phyloP scores from a whole-genome alignment of 2,888 invertebrate genomes.

The Macrophya alboannulata region DNA sequence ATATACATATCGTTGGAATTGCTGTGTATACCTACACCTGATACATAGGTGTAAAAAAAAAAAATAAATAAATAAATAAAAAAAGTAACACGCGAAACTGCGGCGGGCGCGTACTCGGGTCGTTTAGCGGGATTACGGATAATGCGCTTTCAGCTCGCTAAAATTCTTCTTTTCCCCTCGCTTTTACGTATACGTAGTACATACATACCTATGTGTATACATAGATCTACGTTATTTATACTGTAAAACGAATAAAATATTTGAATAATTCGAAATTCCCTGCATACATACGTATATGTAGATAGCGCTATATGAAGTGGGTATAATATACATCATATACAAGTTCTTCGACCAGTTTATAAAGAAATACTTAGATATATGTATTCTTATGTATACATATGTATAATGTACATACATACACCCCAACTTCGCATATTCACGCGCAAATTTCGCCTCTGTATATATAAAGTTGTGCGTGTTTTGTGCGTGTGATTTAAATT shows the following conservation, averaged over 20 bases:
- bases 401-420: not conserved
- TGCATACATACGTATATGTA: too few relatives aligned
- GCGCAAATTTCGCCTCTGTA: not conserved
- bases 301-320: not conserved
- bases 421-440: not conserved
- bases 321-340: not conserved
- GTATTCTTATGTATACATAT: not conserved
- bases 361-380: not conserved
- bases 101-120: not conserved
- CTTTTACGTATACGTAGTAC: not conserved
- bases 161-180: not conserved
- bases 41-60: slow-evolving; percentile 13
- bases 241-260: slow-evolving; percentile 10
- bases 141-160: slow-evolving; percentile 24
- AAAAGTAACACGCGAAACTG: not conserved
- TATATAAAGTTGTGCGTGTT: not conserved
- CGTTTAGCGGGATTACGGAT: slow-evolving; percentile 32
- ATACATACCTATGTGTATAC: not conserved
- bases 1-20: not conserved
- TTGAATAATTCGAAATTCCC: not conserved
- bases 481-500: not conserved
- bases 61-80: not conserved
- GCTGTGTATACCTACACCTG: not conserved
- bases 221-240: slow-evolving; percentile 21
- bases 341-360: not conserved